Evolutionary conservation across 1,140 invertebrate genomes (phyloP).

Genomic region (Choristoneura fumiferana): DNA sequence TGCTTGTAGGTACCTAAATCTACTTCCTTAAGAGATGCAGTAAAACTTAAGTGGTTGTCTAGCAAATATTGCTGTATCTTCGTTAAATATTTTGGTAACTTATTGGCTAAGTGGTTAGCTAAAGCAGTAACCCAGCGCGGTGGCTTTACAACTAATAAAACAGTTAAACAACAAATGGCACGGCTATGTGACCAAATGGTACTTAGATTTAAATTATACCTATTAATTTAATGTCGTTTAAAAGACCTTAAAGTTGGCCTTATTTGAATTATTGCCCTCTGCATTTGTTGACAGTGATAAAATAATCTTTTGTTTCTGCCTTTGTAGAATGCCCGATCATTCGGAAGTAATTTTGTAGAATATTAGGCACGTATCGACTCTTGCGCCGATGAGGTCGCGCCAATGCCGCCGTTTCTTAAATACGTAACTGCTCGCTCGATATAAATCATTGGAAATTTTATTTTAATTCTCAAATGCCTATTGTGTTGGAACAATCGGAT

Average conservation of each 20-base stretch:
- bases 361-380: not conserved
- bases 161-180: constrained; percentile 5
- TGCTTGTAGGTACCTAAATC: no score
- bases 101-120: not conserved
- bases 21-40: no score
- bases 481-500: constrained; percentile 37
- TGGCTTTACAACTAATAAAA: constrained; percentile 3
- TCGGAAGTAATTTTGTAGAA: constrained; percentile 64
- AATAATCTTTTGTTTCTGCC: constrained; percentile 27
- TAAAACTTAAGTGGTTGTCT: no score
- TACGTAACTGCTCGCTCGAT: constrained; percentile 29
- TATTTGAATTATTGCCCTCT: not conserved
- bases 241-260: constrained; percentile 4
- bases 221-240: no score
- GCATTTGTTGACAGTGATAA: constrained; percentile 19
- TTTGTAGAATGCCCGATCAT: constrained; percentile 33
- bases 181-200: not conserved
- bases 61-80: no score
- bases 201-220: no score
- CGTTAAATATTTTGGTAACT: not conserved
- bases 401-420: no score
- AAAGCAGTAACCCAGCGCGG: not conserved
- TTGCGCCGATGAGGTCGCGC: constrained; percentile 46
- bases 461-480: constrained; percentile 32
- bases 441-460: constrained; percentile 36